phyloP scores from a whole-genome alignment of 2,888 invertebrate species.

The Macrostomum cliftonense region DNA sequence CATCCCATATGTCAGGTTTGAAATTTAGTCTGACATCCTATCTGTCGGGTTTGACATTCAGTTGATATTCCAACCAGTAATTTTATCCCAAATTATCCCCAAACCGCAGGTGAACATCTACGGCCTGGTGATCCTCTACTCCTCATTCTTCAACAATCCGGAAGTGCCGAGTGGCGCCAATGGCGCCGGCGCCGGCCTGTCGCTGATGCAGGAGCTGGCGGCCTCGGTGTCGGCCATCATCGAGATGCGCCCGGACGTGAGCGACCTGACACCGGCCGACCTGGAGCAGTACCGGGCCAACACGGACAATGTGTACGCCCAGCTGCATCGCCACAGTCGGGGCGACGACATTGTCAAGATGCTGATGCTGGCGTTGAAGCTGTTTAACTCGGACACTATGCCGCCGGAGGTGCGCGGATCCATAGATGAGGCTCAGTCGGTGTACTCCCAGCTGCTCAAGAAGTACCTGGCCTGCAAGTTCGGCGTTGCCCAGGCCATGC shows the following conservation, averaged over 20 bases:
- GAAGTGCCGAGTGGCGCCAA: no score
- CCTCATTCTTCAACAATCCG: slow-evolving; percentile 10
- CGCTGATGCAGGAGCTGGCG: no score
- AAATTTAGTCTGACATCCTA: no score
- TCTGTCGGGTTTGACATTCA: no score
- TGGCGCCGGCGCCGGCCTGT: no score
- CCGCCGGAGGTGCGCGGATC: slow-evolving; percentile 5
- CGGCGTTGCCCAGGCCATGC: background rate
- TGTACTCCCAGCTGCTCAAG: slow-evolving; percentile 4
- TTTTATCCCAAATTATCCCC: no score
- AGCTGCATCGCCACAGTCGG: slow-evolving; percentile 1
- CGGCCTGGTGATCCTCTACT: slow-evolving; percentile 10
- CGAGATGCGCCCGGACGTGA: no score
- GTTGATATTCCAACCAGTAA: no score
- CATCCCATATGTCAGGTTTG: no score
- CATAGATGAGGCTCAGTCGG: slow-evolving; percentile 2
- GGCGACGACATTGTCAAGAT: slow-evolving; percentile 6
- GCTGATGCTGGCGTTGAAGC: slow-evolving; percentile 7
- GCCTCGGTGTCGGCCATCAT: no score
- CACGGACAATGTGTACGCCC: slow-evolving; percentile 7
- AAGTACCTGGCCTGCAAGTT: slow-evolving; percentile 3
- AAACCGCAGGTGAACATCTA: slow-evolving; percentile 9
- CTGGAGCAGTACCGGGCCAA: slow-evolving; percentile 11
- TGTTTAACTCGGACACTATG: slow-evolving; percentile 6
- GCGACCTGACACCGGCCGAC: background rate